These are phyloP conservation scores for Oppia nitens DNA, from an alignment of 1,140 invertebrate species.

Conservation along the genomic window DNA sequence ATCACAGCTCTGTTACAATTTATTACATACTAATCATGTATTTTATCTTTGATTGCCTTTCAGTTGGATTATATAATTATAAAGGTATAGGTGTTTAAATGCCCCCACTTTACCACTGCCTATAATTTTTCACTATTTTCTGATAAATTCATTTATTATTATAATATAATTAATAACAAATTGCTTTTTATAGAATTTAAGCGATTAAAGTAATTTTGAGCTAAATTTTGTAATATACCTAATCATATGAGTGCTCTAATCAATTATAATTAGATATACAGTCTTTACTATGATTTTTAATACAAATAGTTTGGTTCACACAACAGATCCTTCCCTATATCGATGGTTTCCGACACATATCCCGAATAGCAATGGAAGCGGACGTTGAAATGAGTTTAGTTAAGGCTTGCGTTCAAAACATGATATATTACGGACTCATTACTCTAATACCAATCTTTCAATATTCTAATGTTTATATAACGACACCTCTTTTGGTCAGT, in stretches of 20 bases:
- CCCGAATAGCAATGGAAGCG: conserved; percentile 39
- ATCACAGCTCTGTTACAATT: too few relatives aligned
- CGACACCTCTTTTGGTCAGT: conserved; percentile 51
- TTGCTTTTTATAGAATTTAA: too few relatives aligned
- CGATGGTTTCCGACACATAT: conserved; percentile 76
- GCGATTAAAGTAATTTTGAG: too few relatives aligned
- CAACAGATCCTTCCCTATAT: conserved; percentile 62
- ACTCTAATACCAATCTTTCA: conserved; percentile 74
- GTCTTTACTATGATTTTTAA: too few relatives aligned
- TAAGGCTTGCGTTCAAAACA: conserved; percentile 82
- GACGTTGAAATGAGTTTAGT: conserved; percentile 85
- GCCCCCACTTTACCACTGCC: too few relatives aligned
- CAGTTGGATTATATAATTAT: conserved; percentile 19
- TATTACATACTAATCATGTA: not conserved
- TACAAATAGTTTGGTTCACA: too few relatives aligned
- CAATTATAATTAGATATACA: too few relatives aligned
- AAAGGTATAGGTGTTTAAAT: conserved; percentile 18
- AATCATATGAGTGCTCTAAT: too few relatives aligned
- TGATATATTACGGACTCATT: conserved; percentile 63
- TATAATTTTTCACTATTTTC: too few relatives aligned
- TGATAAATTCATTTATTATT: too few relatives aligned
- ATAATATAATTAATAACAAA: too few relatives aligned
- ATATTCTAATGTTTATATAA: conserved; percentile 81
- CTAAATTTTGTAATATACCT: too few relatives aligned
- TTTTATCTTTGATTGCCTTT: conserved; percentile 17